Evolutionary conservation across 2,113 vertebrate genomes (phyloP).

Genomic region (Sinocyclocheilus grahami): DNA sequence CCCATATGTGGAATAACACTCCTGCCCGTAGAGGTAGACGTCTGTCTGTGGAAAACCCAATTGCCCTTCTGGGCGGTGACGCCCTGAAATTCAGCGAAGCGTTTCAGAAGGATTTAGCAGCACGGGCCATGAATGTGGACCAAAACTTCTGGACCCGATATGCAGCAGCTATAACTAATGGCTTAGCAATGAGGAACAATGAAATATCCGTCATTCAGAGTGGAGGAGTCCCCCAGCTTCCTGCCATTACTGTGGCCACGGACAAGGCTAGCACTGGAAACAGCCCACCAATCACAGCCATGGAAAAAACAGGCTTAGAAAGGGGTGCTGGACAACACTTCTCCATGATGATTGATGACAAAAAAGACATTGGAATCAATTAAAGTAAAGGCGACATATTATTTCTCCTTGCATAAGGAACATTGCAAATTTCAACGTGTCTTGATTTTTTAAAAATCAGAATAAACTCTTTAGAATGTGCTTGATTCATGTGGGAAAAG

Average conservation of each 20-base stretch:
- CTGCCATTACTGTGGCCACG: conserved; percentile 84
- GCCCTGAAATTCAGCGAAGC: conserved; percentile 93
- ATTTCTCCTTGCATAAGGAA: conserved; percentile 68
- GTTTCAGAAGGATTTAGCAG: conserved; percentile 95
- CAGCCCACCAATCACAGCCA: conserved; percentile 78
- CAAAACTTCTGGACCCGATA: conserved; percentile 96
- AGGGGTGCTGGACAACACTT: conserved; percentile 86
- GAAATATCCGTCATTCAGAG: conserved; percentile 99
- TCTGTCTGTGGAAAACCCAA: conserved; percentile 94
- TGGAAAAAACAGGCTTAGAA: conserved; percentile 87
- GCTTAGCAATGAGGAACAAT: conserved; percentile 96
- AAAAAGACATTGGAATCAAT: conserved; percentile 97
- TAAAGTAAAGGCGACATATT: conserved; percentile 66
- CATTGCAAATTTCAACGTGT: conserved; percentile 64
- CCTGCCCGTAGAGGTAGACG: conserved; percentile 92
- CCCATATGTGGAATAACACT: conserved; percentile 98
- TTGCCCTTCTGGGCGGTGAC: conserved; percentile 90
- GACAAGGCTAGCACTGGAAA: conserved; percentile 82
- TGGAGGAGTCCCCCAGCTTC: conserved; percentile 87
- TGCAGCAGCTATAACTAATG: conserved; percentile 91
- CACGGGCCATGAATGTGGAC: conserved; percentile 92
- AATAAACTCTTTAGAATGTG: conserved; percentile 67
- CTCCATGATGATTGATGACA: conserved; percentile 93
- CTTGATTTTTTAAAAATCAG: conserved; percentile 22
- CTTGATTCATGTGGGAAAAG: conserved; percentile 39